phyloP scores from a whole-genome alignment of 2,888 invertebrate species.

The Ophion ellenae region DNA sequence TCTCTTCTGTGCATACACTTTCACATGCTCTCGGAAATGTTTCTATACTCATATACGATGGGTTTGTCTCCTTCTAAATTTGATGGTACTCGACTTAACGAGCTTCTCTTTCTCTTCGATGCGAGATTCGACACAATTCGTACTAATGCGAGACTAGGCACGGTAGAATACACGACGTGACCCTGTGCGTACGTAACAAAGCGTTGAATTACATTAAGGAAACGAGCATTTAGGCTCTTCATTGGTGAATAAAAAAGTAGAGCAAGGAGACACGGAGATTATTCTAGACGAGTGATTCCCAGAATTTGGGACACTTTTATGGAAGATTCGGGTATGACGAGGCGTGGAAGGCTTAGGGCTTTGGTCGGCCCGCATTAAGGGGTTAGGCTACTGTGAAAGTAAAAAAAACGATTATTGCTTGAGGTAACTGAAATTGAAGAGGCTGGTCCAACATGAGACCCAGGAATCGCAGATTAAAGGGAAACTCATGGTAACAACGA shows the following conservation, averaged over 20 bases:
- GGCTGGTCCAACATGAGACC: too few relatives aligned
- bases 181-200: too few relatives aligned
- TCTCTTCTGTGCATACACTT: slow-evolving; percentile 40
- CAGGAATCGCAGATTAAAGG: too few relatives aligned
- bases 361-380: background rate
- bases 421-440: too few relatives aligned
- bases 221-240: background rate
- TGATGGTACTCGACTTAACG: background rate
- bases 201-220: too few relatives aligned
- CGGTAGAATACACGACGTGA: background rate
- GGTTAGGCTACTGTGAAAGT: too few relatives aligned
- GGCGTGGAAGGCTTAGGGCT: background rate
- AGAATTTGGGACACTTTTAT: background rate
- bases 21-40: slow-evolving; percentile 58
- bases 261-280: background rate
- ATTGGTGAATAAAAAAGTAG: background rate
- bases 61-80: slow-evolving; percentile 38
- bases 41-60: slow-evolving; percentile 44
- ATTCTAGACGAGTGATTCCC: background rate
- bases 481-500: too few relatives aligned
- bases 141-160: background rate
- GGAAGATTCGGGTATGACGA: background rate
- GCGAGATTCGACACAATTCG: background rate
- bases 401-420: too few relatives aligned
- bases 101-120: slow-evolving; percentile 16